These are phyloP conservation scores for Drosophila anceps DNA, from an alignment of 2,888 invertebrate genomes.

Conservation along the genomic window DNA sequence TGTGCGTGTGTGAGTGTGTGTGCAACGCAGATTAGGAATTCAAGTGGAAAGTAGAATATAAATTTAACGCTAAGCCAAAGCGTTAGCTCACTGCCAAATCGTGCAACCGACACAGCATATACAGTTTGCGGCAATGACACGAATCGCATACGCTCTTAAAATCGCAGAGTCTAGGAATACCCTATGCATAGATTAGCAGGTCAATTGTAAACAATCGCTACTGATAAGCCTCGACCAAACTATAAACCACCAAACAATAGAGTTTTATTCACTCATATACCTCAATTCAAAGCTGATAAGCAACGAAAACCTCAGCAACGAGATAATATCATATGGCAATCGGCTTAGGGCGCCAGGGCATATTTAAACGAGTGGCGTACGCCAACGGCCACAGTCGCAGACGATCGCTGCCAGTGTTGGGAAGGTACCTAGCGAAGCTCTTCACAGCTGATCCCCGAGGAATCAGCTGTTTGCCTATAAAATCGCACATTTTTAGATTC, in stretches of 20 bases:
- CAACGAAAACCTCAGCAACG: conserved; percentile 18
- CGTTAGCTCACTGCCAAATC: conserved; percentile 4
- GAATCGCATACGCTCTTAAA: not conserved
- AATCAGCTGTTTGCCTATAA: conserved; percentile 52
- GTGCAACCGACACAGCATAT: conserved; percentile 2
- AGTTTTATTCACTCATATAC: not conserved
- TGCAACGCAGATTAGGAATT: conserved; percentile 67
- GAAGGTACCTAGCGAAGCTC: conserved; percentile 35
- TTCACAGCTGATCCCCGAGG: conserved; percentile 16
- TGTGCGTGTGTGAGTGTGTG: conserved; percentile 5
- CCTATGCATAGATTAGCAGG: conserved; percentile 37
- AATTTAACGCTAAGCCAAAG: conserved; percentile 29
- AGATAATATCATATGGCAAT: conserved; percentile 29
- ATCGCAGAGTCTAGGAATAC: not conserved
- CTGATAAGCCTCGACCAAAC: conserved; percentile 34
- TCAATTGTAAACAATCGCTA: conserved; percentile 25
- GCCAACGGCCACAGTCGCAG: conserved; percentile 43
- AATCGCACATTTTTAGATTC: not conserved
- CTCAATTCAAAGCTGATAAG: conserved; percentile 42
- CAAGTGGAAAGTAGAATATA: conserved; percentile 62
- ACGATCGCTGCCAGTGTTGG: conserved; percentile 58
- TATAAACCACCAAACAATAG: conserved; percentile 32
- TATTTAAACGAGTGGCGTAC: conserved; percentile 58
- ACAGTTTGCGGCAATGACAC: not conserved
- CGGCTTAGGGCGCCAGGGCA: not conserved